Base-by-base conservation (phyloP, 1,140 invertebrate genomes). In the Drosophila murphyi region DNA sequence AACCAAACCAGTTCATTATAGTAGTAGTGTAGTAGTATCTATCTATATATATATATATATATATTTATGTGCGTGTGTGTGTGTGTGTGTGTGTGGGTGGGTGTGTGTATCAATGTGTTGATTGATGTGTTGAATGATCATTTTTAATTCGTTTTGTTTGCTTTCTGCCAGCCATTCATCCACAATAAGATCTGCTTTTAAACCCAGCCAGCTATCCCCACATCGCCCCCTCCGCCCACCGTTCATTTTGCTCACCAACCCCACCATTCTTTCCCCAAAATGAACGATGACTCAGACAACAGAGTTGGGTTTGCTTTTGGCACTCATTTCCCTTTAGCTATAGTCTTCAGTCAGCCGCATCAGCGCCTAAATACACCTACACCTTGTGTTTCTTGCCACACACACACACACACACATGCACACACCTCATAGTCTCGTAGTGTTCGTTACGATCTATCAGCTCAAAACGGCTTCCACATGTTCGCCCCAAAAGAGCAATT, bases 61-160 rank as follows among this genome's bases (percentile, higher is more conserved):
- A n/a, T n/a, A n/a, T n/a, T n/a, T n/a, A n/a, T n/a, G n/a, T n/a
- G n/a, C n/a, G 34, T 52, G 7, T 29, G 29, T 39, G 7, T 76
- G 29, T 59, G 31, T 43, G 50, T 55, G 20, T 45, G 34, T 48
- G 45, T 57, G 45, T 63, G 68, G 37, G 65, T 50, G 10, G 51
- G 50, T 65, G 43, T 34, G 31, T 68, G 45, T 72, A 76, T 72
- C 78, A 81, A 73, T 75, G 70, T 72, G 83, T 77, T 83, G 83
- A 85, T 89, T 85, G 85, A 88, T 88, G 80, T 89, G 85, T 57
- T 89, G 80, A 88, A 90, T 78, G 85, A 89, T 89, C 74, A 83
- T 90, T 90, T 89, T 88, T 85, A 75, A 80, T 89, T 80, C 70
- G 41, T 80, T 89, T 76, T 78, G 75, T 69, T 85, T 76, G 68